Evolutionary conservation across 2,113 vertebrate species (phyloP).

Genomic region (Podarcis muralis): DNA sequence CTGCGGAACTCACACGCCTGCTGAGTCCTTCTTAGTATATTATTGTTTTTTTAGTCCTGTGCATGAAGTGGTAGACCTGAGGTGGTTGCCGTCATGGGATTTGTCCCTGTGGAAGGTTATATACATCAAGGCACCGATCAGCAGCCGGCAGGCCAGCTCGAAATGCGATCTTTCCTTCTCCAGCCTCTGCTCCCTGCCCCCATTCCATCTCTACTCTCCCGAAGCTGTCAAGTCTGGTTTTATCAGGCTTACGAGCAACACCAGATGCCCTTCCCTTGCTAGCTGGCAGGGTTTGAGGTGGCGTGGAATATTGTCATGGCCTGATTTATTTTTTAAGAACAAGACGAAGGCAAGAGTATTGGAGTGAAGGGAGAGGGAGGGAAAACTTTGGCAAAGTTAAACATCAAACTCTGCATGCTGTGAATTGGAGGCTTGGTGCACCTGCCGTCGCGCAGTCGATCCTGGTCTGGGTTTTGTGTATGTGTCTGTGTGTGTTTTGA

Average conservation of each 20-base stretch:
- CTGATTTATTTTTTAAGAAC: background rate
- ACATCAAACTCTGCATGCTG: background rate
- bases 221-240: slow-evolving; percentile 25
- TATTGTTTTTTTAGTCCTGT: background rate
- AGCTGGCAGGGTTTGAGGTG: background rate
- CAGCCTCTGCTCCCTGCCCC: background rate
- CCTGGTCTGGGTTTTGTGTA: background rate
- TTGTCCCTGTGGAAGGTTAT: background rate
- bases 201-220: background rate
- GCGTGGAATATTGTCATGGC: background rate
- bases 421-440: background rate
- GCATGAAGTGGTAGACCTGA: background rate
- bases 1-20: too few species aligned
- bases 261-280: slow-evolving; percentile 14
- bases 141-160: background rate
- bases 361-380: background rate
- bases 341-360: background rate
- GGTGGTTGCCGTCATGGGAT: background rate
- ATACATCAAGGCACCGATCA: background rate
- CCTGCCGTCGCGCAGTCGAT: background rate
- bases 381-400: background rate
- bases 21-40: background rate
- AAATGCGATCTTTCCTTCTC: background rate
- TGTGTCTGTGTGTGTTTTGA: slow-evolving; percentile 18
- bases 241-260: slow-evolving; percentile 1